phyloP scores from a whole-genome alignment of 2,888 invertebrate genomes.

The Ectobius pallidus region DNA sequence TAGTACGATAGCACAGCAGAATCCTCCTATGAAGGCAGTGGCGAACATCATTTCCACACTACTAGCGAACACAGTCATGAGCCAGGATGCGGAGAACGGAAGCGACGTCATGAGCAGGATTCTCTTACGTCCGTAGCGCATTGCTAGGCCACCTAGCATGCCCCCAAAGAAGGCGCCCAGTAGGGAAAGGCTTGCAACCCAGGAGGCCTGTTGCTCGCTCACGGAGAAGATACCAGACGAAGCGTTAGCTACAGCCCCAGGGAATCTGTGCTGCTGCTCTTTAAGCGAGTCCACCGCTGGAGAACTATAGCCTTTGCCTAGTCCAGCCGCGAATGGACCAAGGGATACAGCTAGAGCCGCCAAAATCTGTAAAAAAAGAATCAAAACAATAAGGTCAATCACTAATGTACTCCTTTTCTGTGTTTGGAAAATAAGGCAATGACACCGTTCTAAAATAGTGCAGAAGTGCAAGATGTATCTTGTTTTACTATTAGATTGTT shows the following conservation, averaged over 20 bases:
- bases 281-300: slow-evolving; percentile 77
- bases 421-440: too few relatives aligned
- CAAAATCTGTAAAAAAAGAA: slow-evolving; percentile 63
- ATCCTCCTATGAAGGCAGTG: slow-evolving; percentile 84
- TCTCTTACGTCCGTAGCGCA: slow-evolving; percentile 73
- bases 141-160: slow-evolving; percentile 77
- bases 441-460: too few relatives aligned
- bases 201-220: slow-evolving; percentile 74
- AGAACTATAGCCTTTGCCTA: slow-evolving; percentile 83
- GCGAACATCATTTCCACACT: slow-evolving; percentile 81
- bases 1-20: slow-evolving; percentile 78
- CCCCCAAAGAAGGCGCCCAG: slow-evolving; percentile 82
- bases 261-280: slow-evolving; percentile 48
- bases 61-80: slow-evolving; percentile 77
- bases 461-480: too few relatives aligned
- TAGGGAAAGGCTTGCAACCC: slow-evolving; percentile 81
- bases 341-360: slow-evolving; percentile 80
- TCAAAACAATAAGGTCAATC: too few relatives aligned
- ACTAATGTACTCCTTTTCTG: too few relatives aligned
- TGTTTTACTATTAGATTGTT: too few relatives aligned
- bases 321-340: slow-evolving; percentile 79
- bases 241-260: slow-evolving; percentile 4
- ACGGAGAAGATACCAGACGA: slow-evolving; percentile 44
- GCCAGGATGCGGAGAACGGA: slow-evolving; percentile 81
- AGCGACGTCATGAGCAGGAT: slow-evolving; percentile 74